phyloP scores from a whole-genome alignment of 2,113 vertebrate species.

The Phalacrocorax aristotelis region DNA sequence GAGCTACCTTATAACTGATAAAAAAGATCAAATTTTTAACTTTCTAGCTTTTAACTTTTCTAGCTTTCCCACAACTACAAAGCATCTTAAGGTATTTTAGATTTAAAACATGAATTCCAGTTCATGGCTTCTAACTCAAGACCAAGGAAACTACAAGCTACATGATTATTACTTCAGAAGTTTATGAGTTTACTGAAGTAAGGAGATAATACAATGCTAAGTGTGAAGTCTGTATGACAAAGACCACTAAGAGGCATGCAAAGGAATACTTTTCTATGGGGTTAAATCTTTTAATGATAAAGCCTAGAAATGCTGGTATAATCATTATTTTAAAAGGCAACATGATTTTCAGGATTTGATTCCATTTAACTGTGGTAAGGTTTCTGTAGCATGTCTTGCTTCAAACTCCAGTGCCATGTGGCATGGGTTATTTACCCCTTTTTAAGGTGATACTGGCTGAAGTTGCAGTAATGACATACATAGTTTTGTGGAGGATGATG shows the following conservation, averaged over 20 bases:
- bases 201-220: background rate
- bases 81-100: background rate
- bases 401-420: background rate
- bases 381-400: background rate
- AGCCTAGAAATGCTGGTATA: background rate
- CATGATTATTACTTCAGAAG: background rate
- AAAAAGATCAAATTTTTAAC: background rate
- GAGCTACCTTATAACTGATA: background rate
- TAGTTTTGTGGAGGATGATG: background rate
- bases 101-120: background rate
- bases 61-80: background rate
- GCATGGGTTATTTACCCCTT: background rate
- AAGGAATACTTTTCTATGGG: background rate
- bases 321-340: background rate
- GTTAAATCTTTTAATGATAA: background rate
- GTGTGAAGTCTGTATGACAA: background rate
- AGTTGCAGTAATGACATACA: background rate
- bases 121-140: background rate
- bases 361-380: background rate
- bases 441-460: background rate
- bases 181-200: background rate
- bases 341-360: background rate
- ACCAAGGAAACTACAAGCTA: background rate
- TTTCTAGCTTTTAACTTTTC: background rate
- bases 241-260: background rate